phyloP scores from a whole-genome alignment of 1,140 invertebrate genomes.

The Ceratosolen fusciceps region DNA sequence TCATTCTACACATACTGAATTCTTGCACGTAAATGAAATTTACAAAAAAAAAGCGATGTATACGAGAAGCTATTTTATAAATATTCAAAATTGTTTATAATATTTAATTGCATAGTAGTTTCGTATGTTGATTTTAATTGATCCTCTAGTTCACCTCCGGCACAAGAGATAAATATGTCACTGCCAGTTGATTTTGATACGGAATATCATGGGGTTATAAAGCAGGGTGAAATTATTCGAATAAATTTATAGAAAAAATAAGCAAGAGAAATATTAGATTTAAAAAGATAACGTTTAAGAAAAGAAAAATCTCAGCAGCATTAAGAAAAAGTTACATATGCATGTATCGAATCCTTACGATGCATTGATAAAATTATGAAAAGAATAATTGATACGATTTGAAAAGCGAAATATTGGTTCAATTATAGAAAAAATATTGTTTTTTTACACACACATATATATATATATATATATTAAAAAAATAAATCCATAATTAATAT shows the following conservation, averaged over 20 bases:
- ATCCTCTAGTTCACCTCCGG: slow-evolving; percentile 34
- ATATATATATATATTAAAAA: not conserved
- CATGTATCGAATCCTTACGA: not conserved
- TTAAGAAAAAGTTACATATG: slow-evolving; percentile 11
- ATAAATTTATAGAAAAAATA: slow-evolving; percentile 28
- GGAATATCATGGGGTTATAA: slow-evolving; percentile 7
- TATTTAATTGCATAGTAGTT: slow-evolving; percentile 43
- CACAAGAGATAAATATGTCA: slow-evolving; percentile 35
- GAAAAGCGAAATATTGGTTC: no score
- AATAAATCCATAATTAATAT: no score
- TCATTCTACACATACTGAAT: slow-evolving; percentile 51
- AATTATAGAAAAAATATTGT: not conserved
- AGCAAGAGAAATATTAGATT: not conserved
- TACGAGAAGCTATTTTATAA: slow-evolving; percentile 7
- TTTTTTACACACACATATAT: not conserved
- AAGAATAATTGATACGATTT: no score
- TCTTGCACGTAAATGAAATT: slow-evolving; percentile 47
- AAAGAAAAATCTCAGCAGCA: not conserved
- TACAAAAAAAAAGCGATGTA: not conserved
- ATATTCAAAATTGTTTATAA: slow-evolving; percentile 43
- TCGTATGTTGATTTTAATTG: slow-evolving; percentile 43
- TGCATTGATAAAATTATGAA: no score
- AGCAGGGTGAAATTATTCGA: slow-evolving; percentile 2
- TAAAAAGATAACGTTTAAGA: not conserved
- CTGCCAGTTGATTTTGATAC: slow-evolving; percentile 42